A percentile compares a stretch with the other conserved stretches of the same genome.
These are phyloP conservation scores for Gallirallus australis DNA, from an alignment of 2,797 vertebrate genomes.

Conservation along the genomic window DNA sequence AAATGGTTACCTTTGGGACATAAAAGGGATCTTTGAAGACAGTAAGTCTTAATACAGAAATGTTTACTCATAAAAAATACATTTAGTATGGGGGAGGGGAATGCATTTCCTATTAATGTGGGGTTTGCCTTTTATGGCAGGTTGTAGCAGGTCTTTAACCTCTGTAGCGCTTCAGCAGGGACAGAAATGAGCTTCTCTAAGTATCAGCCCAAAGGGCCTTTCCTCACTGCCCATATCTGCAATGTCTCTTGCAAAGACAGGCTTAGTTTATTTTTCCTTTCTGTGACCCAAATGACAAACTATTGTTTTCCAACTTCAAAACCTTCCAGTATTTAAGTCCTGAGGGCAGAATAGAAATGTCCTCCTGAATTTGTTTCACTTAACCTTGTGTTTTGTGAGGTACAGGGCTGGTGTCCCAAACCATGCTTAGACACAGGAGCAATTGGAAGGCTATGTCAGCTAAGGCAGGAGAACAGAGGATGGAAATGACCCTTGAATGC, in stretches of 20 bases:
- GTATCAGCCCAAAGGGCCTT: constrained; percentile 46
- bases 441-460: not conserved
- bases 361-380: not conserved
- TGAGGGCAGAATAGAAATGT: not conserved
- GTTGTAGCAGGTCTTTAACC: constrained; percentile 48
- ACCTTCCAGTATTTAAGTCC: not conserved
- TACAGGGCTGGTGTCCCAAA: not conserved
- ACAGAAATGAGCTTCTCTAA: constrained; percentile 59
- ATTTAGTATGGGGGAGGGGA: constrained; percentile 49
- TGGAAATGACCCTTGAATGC: not conserved
- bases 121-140: constrained; percentile 69
- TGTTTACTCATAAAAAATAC: constrained; percentile 80
- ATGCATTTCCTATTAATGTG: constrained; percentile 68
- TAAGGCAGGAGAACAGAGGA: not conserved
- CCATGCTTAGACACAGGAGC: not conserved
- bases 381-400: constrained; percentile 24
- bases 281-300: not conserved
- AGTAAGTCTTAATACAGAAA: constrained; percentile 79
- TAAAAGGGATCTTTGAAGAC: constrained; percentile 77
- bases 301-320: not conserved
- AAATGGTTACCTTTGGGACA: constrained; percentile 80
- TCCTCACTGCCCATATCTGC: not conserved
- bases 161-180: constrained; percentile 48
- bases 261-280: constrained; percentile 28
- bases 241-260: not conserved